Percentiles rank a stretch among this genome's conserved stretches.
Conservation (phyloP, 2,113 vertebrate species). For the Sus scrofa region DNA sequence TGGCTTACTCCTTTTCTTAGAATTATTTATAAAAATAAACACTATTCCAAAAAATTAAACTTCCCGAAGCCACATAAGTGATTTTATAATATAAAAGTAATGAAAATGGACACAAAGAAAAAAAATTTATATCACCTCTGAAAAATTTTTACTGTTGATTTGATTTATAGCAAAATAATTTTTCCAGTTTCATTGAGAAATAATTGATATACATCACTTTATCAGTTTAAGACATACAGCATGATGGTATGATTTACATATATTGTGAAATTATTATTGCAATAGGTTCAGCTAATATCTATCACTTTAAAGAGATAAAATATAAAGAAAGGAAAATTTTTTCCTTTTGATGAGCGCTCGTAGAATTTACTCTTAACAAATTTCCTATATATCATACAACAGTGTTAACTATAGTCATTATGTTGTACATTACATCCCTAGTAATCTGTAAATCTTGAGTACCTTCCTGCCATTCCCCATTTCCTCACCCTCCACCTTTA, state of each 20-base stretch:
- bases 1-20: not conserved
- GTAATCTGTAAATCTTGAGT: not conserved
- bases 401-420: not conserved
- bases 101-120: not conserved
- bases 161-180: not conserved
- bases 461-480: not conserved
- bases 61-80: slow-evolving; percentile 7
- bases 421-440: not conserved
- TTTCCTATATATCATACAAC: not conserved
- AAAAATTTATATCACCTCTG: not conserved
- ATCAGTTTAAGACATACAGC: not conserved
- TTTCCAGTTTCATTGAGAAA: not conserved
- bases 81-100: slow-evolving; percentile 40
- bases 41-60: not conserved
- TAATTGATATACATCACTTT: not conserved
- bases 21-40: slow-evolving; percentile 43
- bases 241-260: not conserved
- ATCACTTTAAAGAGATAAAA: not conserved
- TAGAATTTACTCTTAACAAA: not conserved
- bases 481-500: not conserved
- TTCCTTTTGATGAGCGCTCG: not conserved
- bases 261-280: not conserved
- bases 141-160: not conserved
- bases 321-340: not conserved
- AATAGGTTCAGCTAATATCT: not conserved